Evolutionary conservation across 1,140 invertebrate species (phyloP), one percentile per base, ranked within the genome.

Genomic region (Drosophila sproati): DNA sequence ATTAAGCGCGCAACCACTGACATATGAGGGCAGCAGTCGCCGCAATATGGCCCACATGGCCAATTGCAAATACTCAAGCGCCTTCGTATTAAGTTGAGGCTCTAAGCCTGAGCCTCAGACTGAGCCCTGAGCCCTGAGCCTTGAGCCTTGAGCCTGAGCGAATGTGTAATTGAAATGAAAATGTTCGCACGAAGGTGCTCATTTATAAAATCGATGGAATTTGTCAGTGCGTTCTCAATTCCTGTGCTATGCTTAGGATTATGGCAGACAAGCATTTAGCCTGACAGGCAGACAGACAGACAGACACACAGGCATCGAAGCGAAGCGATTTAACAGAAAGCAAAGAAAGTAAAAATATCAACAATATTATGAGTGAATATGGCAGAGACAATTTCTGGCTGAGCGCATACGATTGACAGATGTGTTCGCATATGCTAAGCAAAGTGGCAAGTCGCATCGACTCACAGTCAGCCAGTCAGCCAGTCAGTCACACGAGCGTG

Each of bases 1-100:
- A 59, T 67, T 81, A 68, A 69, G 59, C 68, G 32, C 50, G 39
- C 68, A 35, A 32, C 10, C 39, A 54, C 56, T 60, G 64, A 47
- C 70, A 51, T 50, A 73, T 66, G 69, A 57, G 43, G 60, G 51
- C 35, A 39, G 8, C 61, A 41, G 43, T 20, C 32, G 32, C 2
- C 29, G 31, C 35, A 45, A 52, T 39, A 47, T 62, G 68, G 37
- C 20, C 20, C 20, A 20, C 20, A 20, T 20, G 20, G 32, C 54
- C 70, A 45, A 52, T 59, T 52, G 62, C 35, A 45, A 45, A 64
- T 51, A 57, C 54, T 71, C 4, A 31, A 70, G 59, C 67, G 48
- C 55, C 45, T 62, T 50, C 34, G 5, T 29, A 48, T 35, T 60
- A 47, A 48, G 12, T 6, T 10, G 10, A 43, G 55, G 28, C 55